Evolutionary conservation across 2,888 invertebrate genomes (phyloP), one percentile per base, ranked within the genome.

Genomic region (Ophonus ardosiacus): DNA sequence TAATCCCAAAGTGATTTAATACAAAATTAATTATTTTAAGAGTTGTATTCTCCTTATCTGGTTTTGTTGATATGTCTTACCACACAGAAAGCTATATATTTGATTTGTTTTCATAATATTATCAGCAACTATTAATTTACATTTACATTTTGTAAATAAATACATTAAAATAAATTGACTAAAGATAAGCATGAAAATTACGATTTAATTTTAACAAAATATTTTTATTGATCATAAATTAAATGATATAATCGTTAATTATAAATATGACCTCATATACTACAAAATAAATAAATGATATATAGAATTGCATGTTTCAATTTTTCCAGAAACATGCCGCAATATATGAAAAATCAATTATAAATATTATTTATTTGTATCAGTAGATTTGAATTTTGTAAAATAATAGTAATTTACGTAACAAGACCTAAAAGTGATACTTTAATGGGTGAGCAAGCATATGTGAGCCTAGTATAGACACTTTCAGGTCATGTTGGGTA

Each of bases 91-190:
- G 17, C 40, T n/a, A 76, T 76, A 51, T 15, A 15, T 17, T 40
- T 63, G 80, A 79, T 79, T 79, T 79, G 79, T 79, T 79, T 79
- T 79, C 10, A 79, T 40, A 31, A 31, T 7, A 80, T 40, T 80
- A 80, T 80, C 80, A 40, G 18, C 13, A 79, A 80, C 61, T 84
- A 76, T 76, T 84, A 76, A 84, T 84, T 84, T 78, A 63, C 84
- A 79, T 84, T 84, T 24, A 13, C 21, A 38, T 65, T 74, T 31
- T n/a, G 84, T 79, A 84, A 84, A 84, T 80, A 79, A 84, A 84
- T 74, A 84, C 78, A 84, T 76, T 84, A 84, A 84, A 78, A 84
- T 84, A 65, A 63, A 84, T 68, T 78, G 78, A 76, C 10, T 74
- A 18, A n/a, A 59, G 80, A 80, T 80, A 80, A 80, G 18, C 6